Conservation (phyloP, 2,888 invertebrate genomes). For the Lypha dubia region DNA sequence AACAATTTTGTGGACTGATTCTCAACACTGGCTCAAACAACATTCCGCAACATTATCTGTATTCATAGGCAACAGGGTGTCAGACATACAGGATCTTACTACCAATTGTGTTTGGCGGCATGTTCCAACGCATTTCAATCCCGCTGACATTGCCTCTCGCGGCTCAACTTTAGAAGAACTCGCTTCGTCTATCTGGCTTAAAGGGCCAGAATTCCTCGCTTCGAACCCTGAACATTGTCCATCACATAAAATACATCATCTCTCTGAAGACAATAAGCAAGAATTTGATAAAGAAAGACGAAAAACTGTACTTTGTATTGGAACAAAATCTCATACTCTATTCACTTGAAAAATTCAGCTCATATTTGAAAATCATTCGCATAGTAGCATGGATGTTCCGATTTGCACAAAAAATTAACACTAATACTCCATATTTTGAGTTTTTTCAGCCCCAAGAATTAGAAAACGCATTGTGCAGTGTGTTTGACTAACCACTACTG, state of each 20-base stretch:
- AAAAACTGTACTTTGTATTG: neutral
- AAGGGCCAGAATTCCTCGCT: slow-evolving; percentile 54
- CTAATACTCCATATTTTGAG: neutral
- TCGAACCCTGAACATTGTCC: slow-evolving; percentile 40
- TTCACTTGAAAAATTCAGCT: slow-evolving; percentile 7
- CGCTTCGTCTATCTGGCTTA: slow-evolving; percentile 54
- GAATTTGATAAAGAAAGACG: slow-evolving; percentile 42
- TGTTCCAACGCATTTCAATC: neutral
- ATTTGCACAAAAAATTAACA: neutral
- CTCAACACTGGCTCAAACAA: too few species aligned
- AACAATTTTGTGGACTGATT: too few species aligned
- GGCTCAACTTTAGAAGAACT: slow-evolving; percentile 58
- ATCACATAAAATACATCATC: neutral
- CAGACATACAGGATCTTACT: too few species aligned
- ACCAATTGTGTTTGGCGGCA: too few species aligned
- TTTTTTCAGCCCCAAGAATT: slow-evolving; percentile 5
- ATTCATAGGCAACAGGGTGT: too few species aligned
- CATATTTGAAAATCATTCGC: neutral
- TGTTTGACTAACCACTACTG: too few species aligned
- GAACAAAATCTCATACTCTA: slow-evolving; percentile 1
- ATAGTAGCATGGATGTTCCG: neutral
- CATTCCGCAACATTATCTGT: too few species aligned
- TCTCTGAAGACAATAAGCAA: neutral
- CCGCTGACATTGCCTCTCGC: slow-evolving; percentile 7
- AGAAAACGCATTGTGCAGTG: too few species aligned